A percentile compares a stretch with the other conserved stretches of the same genome.
Conservation (phyloP, 2,888 invertebrate genomes). For the Crematogaster levior region DNA sequence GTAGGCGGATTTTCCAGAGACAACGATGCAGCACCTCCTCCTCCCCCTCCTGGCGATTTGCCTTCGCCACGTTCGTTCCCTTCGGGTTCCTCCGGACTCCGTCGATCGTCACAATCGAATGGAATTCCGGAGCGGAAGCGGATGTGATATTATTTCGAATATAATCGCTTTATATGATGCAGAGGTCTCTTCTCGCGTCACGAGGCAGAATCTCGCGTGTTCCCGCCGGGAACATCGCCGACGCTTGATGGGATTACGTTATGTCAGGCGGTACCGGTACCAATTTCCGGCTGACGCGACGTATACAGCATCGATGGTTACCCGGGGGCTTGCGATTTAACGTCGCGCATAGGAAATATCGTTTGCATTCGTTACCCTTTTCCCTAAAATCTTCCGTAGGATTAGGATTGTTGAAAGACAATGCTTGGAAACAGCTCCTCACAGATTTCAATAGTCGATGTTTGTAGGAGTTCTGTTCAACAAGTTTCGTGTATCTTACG, state of each 20-base stretch:
- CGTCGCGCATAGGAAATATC: not conserved
- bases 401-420: not conserved
- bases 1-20: constrained; percentile 80
- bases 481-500: too few relatives aligned
- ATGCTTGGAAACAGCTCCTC: not conserved
- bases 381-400: not conserved
- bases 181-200: not conserved
- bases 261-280: not conserved
- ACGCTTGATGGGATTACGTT: not conserved
- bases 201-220: not conserved
- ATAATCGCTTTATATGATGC: not conserved
- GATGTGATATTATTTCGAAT: not conserved
- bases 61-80: not conserved
- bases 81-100: not conserved
- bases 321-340: not conserved
- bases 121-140: constrained; percentile 5
- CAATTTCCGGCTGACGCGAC: not conserved
- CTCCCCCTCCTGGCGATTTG: not conserved
- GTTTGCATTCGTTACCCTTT: not conserved
- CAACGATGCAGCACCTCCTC: not conserved
- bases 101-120: not conserved
- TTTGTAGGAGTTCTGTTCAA: too few relatives aligned
- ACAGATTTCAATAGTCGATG: too few relatives aligned
- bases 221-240: not conserved
- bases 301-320: not conserved